Evolutionary conservation across 2,797 vertebrate genomes (phyloP), one percentile per base, ranked within the genome.

Genomic region (Centroberyx gerrardi): DNA sequence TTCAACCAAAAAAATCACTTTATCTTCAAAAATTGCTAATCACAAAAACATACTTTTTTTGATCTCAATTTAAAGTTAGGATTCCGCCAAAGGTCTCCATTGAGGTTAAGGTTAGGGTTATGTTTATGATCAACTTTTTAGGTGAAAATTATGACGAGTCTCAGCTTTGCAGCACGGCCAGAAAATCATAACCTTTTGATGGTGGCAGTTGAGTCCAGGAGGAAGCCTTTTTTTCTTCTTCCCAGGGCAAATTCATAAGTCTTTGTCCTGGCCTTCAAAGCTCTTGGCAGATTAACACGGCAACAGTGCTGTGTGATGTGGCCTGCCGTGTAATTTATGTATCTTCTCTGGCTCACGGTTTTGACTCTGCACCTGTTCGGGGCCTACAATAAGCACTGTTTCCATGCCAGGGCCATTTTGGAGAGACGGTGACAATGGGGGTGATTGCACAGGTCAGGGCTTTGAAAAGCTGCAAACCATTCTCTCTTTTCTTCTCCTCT

Each of bases 201-300:
- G 56, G 72, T 65, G 71, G 63, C 69, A 42, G 62, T 56, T 48
- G 62, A 72, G 44, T 74, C 56, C 56, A 72, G 56, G 46, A 59
- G 75, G 42, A 70, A 63, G 7, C 59, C 14, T 42, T 64, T 40
- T 38, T 65, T 72, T 65, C 62, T 72, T 53, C 48, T 78, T 79
- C 61, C 65, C 62, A 55, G 79, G 61, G 49, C 85, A 76, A 86
- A 87, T 87, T 91, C 86, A 90, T 88, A 88, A 88, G 76, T 88
- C 85, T 87, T 90, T 79, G 80, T 90, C 80, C 82, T 56, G 71
- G 83, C 85, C 88, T 92, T 94, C 88, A 91, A 90, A 93, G 91
- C 74, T 65, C 81, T 90, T 92, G 91, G 92, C 93, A 93, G 92
- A 93, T 94, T 92, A 93, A 90, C 91, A 84, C 88, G 81, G 87